Percentiles rank a stretch among this genome's conserved stretches.
Evolutionary conservation across 2,113 vertebrate species (phyloP).

Genomic region (Balaeniceps rex): DNA sequence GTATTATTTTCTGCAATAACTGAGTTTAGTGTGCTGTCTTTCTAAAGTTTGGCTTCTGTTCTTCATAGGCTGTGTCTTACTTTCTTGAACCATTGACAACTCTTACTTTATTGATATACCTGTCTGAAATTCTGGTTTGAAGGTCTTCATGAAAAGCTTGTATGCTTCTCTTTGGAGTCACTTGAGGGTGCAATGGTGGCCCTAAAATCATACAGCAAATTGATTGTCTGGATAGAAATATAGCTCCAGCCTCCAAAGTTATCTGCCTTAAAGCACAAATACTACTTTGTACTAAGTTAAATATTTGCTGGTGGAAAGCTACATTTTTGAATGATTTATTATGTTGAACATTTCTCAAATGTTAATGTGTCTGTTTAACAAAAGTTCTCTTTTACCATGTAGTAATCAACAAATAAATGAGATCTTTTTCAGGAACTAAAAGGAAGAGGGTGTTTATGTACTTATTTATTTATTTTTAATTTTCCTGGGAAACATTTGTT

Average conservation of each 20-base stretch:
- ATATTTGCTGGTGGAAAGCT: neutral
- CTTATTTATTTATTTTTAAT: neutral
- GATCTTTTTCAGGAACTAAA: neutral
- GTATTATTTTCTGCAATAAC: no score
- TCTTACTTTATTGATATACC: fast-evolving
- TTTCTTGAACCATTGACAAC: fast-evolving
- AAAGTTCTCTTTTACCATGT: neutral
- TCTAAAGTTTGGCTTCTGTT: no score
- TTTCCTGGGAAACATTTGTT: neutral
- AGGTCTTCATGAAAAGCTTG: neutral
- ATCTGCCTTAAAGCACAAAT: no score
- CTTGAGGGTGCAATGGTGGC: neutral
- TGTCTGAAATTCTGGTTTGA: neutral
- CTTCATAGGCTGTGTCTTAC: neutral
- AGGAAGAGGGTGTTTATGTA: neutral
- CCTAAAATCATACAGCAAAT: no score
- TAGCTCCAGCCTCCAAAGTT: fast-evolving
- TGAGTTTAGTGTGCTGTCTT: no score
- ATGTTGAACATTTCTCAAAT: fast-evolving
- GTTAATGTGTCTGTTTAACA: fast-evolving
- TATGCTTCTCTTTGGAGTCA: neutral
- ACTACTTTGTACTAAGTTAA: neutral
- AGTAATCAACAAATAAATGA: neutral
- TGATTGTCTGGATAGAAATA: fast-evolving
- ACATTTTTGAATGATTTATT: fast-evolving